phyloP scores from a whole-genome alignment of 2,797 vertebrate genomes.

The Notoglanidium macrostoma region DNA sequence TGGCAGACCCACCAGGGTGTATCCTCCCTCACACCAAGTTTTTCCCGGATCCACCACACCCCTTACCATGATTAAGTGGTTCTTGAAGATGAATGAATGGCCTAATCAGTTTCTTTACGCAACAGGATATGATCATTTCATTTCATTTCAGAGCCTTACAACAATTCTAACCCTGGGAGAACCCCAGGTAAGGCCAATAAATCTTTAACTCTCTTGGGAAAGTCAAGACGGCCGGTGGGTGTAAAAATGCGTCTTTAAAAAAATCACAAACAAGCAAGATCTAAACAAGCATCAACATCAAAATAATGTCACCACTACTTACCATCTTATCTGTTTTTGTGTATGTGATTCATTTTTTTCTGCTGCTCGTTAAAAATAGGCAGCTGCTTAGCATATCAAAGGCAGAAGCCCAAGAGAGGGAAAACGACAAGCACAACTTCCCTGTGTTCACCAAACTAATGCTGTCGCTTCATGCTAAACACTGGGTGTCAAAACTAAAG shows the following conservation, averaged over 20 bases:
- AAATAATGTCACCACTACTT: conserved; percentile 9
- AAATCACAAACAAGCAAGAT: conserved; percentile 11
- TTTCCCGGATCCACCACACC: background rate
- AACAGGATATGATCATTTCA: background rate
- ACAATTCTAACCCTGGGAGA: background rate
- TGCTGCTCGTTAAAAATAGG: conserved; percentile 56
- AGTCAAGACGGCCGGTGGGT: background rate
- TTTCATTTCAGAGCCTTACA: background rate
- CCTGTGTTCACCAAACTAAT: conserved; percentile 51
- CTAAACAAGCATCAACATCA: conserved; percentile 22
- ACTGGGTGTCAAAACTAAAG: conserved; percentile 24
- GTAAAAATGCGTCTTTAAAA: background rate
- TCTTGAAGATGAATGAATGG: background rate
- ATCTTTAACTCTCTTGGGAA: conserved; percentile 1
- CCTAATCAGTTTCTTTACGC: background rate
- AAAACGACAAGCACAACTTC: conserved; percentile 45
- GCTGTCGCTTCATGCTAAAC: conserved; percentile 53
- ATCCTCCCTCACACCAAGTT: background rate
- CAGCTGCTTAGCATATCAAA: conserved; percentile 60
- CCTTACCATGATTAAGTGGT: too few relatives aligned
- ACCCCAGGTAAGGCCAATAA: background rate
- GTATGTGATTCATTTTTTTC: conserved; percentile 29
- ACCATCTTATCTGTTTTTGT: background rate
- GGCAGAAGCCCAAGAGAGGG: conserved; percentile 48
- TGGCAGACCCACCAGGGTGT: background rate